Evolutionary conservation across 2,113 vertebrate species (phyloP), one percentile per base, ranked within the genome.

Genomic region (Caranx melampygus): DNA sequence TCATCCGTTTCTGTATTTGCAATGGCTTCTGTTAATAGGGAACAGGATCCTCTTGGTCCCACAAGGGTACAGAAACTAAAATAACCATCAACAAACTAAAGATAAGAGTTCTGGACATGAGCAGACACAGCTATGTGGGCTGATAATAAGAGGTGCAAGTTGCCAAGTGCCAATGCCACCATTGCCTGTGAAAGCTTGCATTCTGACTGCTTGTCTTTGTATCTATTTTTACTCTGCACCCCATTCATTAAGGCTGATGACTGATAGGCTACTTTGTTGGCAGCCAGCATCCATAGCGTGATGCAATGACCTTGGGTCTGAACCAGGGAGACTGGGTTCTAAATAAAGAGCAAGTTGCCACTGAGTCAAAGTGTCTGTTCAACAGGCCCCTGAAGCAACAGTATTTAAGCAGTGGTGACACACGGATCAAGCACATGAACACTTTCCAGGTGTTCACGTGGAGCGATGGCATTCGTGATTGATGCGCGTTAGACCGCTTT

Each of bases 181-280:
- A 71, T 87, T 77, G 89, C 84, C 85, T 62, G 72, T 85, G 88
- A 83, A 88, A 82, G 83, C 90, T 71, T 62, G 65, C 71, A 71
- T 82, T 88, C 80, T 91, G 89, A 84, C 88, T 90, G 75, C 31
- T 35, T 87, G 81, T 84, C 90, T 89, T 89, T 91, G 86, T 86
- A 60, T 91, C 91, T 93, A 92, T 93, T 94, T 94, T 92, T 94
- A 89, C 83, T 21, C 85, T 45, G 79, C 82, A 33, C 88, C 83
- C 87, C 85, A 81, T 91, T 92, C 91, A 91, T 94, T 92, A 92
- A 82, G 85, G 84, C 88, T 88, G 91, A 88, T 91, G 90, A 93
- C 91, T 93, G 92, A 93, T 93, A 85, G 90, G 90, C 90, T 82
- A 87, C 82, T 87, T 88, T 88, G 84, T 92, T 89, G 91, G 90